Conservation (phyloP, 2,888 invertebrate genomes). For the Helobdella robusta region DNA sequence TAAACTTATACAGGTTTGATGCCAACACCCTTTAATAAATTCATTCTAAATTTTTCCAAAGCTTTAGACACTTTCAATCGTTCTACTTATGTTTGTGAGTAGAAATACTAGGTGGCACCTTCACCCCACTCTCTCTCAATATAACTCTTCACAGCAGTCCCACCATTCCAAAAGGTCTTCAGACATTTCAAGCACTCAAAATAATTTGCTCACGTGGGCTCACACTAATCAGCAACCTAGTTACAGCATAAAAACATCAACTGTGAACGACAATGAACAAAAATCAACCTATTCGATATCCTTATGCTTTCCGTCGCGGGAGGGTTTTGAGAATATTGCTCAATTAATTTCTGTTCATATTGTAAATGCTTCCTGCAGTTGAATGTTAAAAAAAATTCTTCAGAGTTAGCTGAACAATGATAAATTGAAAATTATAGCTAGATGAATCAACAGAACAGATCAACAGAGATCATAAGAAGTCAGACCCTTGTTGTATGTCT, state of each 20-base stretch:
- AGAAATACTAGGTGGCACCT: too few species aligned
- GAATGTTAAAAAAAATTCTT: background rate
- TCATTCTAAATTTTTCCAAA: too few species aligned
- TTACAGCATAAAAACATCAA: background rate
- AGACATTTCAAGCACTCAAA: too few species aligned
- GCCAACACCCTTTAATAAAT: too few species aligned
- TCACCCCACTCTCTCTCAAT: too few species aligned
- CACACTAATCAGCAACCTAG: too few species aligned
- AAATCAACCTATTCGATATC: background rate
- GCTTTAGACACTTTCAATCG: too few species aligned
- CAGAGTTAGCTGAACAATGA: background rate
- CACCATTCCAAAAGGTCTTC: too few species aligned
- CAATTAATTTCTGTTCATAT: slow-evolving; percentile 48
- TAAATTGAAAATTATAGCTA: background rate
- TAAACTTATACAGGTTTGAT: too few species aligned
- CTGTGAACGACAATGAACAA: background rate
- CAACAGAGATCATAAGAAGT: background rate
- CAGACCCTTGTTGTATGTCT: slow-evolving; percentile 88
- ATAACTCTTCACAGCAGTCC: too few species aligned
- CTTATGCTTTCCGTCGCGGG: background rate
- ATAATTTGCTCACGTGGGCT: too few species aligned
- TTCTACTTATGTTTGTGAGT: too few species aligned
- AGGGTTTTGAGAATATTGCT: slow-evolving; percentile 34
- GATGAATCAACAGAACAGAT: background rate
- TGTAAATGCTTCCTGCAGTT: slow-evolving; percentile 47